These are phyloP conservation scores for Amiota communis DNA, from an alignment of 2,888 invertebrate species.

Conservation along the genomic window DNA sequence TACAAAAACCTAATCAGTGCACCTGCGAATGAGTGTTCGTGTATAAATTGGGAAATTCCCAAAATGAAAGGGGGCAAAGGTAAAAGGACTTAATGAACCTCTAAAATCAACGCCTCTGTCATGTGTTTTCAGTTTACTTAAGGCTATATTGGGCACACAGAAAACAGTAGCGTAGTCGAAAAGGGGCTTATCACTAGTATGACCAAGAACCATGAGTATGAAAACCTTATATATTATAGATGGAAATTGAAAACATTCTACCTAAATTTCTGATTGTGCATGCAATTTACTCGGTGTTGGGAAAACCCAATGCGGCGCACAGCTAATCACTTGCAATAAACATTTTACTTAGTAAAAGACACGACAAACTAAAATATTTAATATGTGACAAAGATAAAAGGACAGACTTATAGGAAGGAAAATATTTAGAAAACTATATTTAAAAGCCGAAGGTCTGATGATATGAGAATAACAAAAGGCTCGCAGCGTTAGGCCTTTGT, in stretches of 20 bases:
- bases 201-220: too few species aligned
- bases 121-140: background rate
- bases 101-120: constrained; percentile 63
- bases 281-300: constrained; percentile 47
- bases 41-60: background rate
- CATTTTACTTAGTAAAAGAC: constrained; percentile 43
- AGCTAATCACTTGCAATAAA: constrained; percentile 45
- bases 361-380: constrained; percentile 35
- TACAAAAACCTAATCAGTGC: background rate
- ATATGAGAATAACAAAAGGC: constrained; percentile 36
- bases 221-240: too few species aligned
- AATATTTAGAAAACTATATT: constrained; percentile 32
- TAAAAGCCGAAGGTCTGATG: constrained; percentile 45
- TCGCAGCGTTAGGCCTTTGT: background rate
- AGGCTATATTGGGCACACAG: background rate
- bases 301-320: constrained; percentile 13
- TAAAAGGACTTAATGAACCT: constrained; percentile 57
- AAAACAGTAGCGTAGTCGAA: too few species aligned
- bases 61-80: constrained; percentile 6
- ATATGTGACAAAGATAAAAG: background rate
- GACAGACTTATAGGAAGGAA: background rate
- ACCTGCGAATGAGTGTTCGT: background rate
- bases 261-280: background rate
- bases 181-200: too few species aligned
- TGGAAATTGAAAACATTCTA: too few species aligned